These are phyloP conservation scores for Pogonophryne albipinna DNA, from an alignment of 2,797 vertebrate genomes.

Conservation along the genomic window DNA sequence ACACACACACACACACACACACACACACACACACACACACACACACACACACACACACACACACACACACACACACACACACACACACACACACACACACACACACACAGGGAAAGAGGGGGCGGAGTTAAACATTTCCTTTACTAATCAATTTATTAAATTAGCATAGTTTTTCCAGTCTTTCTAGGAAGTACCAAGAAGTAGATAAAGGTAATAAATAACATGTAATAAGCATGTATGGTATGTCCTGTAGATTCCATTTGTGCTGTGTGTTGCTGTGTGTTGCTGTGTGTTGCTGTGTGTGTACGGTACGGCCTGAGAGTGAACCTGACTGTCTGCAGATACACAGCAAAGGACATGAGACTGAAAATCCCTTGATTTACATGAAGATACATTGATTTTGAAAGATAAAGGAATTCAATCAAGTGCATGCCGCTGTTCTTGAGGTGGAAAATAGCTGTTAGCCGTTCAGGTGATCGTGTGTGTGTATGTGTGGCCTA, in stretches of 20 bases:
- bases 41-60: no score
- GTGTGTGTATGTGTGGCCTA: no score
- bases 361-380: neutral
- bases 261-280: neutral
- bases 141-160: neutral
- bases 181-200: neutral
- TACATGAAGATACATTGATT: neutral
- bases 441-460: neutral
- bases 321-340: conserved; percentile 4
- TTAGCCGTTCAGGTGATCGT: no score
- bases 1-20: no score
- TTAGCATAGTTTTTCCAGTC: neutral
- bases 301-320: neutral
- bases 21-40: no score
- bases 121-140: neutral
- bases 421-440: neutral
- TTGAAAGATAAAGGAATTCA: neutral
- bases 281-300: neutral
- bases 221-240: conserved; percentile 1
- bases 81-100: no score
- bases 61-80: no score
- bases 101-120: neutral
- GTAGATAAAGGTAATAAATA: neutral
- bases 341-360: neutral
- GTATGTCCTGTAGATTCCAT: neutral